phyloP scores from a whole-genome alignment of 2,888 invertebrate genomes.

The Idaea biselata region DNA sequence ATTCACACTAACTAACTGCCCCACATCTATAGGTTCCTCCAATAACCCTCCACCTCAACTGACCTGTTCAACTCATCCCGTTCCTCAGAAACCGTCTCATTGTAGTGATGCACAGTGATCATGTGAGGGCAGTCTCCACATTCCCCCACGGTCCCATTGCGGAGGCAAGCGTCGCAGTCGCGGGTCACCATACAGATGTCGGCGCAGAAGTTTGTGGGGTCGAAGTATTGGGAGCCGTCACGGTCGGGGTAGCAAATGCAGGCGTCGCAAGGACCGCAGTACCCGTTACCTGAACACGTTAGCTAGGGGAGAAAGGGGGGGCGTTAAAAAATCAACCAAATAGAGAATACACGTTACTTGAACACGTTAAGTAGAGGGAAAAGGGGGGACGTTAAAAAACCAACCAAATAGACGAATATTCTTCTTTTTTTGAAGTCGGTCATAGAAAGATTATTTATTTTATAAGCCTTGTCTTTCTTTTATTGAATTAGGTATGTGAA shows the following conservation, averaged over 20 bases:
- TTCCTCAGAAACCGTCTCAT: conserved; percentile 33
- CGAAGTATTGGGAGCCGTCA: conserved; percentile 62
- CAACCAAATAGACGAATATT: too few relatives aligned
- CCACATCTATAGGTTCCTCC: too few relatives aligned
- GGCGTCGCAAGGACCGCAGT: conserved; percentile 49
- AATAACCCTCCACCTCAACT: neutral
- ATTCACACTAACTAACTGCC: too few relatives aligned
- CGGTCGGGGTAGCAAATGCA: conserved; percentile 54
- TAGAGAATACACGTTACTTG: too few relatives aligned
- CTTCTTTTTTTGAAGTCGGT: too few relatives aligned
- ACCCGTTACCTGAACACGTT: conserved; percentile 62
- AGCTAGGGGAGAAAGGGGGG: conserved; percentile 28
- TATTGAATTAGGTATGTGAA: too few relatives aligned
- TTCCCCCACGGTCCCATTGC: conserved; percentile 29
- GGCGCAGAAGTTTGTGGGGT: conserved; percentile 46
- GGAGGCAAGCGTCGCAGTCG: conserved; percentile 51
- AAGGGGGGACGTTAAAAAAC: too few relatives aligned
- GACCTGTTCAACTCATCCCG: conserved; percentile 34
- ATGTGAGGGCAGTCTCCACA: conserved; percentile 31
- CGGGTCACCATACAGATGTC: conserved; percentile 50
- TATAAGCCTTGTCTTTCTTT: too few relatives aligned
- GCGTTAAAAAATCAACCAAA: neutral
- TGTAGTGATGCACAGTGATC: conserved; percentile 30
- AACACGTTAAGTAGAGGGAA: neutral
- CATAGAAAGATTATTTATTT: too few relatives aligned